These are phyloP conservation scores for Megamerina dolium DNA, from an alignment of 2,888 invertebrate species.

Conservation along the genomic window DNA sequence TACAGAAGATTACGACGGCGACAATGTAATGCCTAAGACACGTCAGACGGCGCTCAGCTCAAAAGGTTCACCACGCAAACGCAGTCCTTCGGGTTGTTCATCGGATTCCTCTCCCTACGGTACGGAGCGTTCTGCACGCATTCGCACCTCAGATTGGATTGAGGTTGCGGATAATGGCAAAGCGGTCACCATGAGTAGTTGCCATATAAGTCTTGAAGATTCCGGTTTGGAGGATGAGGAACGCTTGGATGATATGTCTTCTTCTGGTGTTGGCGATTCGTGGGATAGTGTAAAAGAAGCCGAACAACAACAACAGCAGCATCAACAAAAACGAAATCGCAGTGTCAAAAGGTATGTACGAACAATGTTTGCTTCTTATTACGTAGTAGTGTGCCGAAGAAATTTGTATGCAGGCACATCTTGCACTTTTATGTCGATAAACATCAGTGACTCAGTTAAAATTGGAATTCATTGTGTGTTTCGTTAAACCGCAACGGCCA, in stretches of 20 bases:
- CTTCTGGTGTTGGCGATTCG: slow-evolving; percentile 49
- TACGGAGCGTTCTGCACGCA: slow-evolving; percentile 45
- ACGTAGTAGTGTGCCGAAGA: not conserved
- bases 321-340: slow-evolving; percentile 34
- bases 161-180: slow-evolving; percentile 55
- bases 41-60: slow-evolving; percentile 23
- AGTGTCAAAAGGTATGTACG: slow-evolving; percentile 41
- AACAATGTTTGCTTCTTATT: not conserved
- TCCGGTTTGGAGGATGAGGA: slow-evolving; percentile 50
- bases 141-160: slow-evolving; percentile 54
- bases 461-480: too few species aligned
- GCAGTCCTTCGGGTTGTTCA: slow-evolving; percentile 47
- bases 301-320: slow-evolving; percentile 36
- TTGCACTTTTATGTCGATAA: too few species aligned
- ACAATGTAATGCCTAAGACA: slow-evolving; percentile 34
- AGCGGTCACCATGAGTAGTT: slow-evolving; percentile 54
- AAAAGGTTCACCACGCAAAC: slow-evolving; percentile 31
- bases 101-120: slow-evolving; percentile 49
- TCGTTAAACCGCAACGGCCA: too few species aligned
- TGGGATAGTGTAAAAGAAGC: slow-evolving; percentile 50
- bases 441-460: too few species aligned
- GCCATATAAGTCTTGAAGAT: slow-evolving; percentile 56
- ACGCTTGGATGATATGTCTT: slow-evolving; percentile 48
- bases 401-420: too few species aligned
- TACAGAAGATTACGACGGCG: slow-evolving; percentile 31